Conservation (phyloP, 2,113 vertebrate genomes). For the Chaetodon auriga region DNA sequence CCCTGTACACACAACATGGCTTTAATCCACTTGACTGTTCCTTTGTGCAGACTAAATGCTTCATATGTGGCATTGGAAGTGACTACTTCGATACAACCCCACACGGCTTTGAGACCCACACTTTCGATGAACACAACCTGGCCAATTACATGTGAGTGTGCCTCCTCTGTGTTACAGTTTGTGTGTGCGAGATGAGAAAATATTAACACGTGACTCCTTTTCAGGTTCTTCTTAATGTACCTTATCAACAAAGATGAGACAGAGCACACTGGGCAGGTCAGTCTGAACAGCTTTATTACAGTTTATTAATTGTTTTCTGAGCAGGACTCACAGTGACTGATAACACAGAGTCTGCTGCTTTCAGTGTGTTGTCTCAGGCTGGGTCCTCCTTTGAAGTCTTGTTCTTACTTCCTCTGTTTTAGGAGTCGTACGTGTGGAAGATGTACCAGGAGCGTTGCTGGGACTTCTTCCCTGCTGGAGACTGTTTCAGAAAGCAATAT, state of each 20-base stretch:
- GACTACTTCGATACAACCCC: constrained; percentile 95
- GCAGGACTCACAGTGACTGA: not conserved
- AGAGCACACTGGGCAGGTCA: constrained; percentile 94
- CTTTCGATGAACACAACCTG: constrained; percentile 93
- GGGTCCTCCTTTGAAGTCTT: not conserved
- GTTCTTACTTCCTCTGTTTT: constrained; percentile 4
- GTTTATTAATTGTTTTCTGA: not conserved
- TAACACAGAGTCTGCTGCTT: not conserved
- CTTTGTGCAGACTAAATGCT: constrained; percentile 90
- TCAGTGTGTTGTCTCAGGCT: not conserved
- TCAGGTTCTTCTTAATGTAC: constrained; percentile 96
- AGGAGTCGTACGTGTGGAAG: constrained; percentile 88
- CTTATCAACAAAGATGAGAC: constrained; percentile 96
- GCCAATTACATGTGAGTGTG: constrained; percentile 89
- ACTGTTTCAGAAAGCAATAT: constrained; percentile 87
- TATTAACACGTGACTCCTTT: constrained; percentile 30
- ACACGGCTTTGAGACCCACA: constrained; percentile 94
- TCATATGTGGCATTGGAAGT: constrained; percentile 94
- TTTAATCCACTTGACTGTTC: constrained; percentile 12
- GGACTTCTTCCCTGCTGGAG: constrained; percentile 87
- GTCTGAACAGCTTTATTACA: constrained; percentile 33
- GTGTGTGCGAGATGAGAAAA: not conserved
- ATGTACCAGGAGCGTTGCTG: constrained; percentile 88
- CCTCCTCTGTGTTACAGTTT: not conserved
- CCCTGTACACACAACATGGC: not conserved